Conservation (phyloP, 2,888 invertebrate genomes). For the Anorthoa munda region DNA sequence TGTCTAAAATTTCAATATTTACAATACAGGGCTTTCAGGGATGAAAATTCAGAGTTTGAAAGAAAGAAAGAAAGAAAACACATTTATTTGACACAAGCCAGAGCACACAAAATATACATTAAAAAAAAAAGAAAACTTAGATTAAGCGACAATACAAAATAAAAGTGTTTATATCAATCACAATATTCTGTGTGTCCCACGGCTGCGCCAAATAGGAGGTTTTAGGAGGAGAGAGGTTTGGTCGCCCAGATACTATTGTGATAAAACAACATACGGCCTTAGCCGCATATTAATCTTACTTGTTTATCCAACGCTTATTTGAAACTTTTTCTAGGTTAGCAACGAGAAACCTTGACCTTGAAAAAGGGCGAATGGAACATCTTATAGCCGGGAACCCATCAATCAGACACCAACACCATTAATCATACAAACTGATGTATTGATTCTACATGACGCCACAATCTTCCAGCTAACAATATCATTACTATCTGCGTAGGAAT, state of each 20-base stretch:
- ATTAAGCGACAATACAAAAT: too few relatives aligned
- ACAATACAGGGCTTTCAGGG: too few relatives aligned
- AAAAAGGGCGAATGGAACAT: constrained; percentile 49
- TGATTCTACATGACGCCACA: constrained; percentile 71
- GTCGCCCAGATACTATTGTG: not conserved
- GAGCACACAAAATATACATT: too few relatives aligned
- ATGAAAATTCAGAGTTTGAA: too few relatives aligned
- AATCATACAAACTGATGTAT: constrained; percentile 75
- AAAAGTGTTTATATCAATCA: too few relatives aligned
- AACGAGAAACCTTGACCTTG: constrained; percentile 60
- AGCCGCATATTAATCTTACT: not conserved
- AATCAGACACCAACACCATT: constrained; percentile 65
- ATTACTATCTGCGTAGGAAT: constrained; percentile 15
- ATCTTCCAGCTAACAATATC: constrained; percentile 58
- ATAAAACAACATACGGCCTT: not conserved
- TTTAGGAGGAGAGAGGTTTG: too few relatives aligned
- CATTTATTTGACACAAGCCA: too few relatives aligned
- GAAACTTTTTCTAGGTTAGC: constrained; percentile 22
- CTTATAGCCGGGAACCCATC: constrained; percentile 63
- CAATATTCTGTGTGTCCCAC: too few relatives aligned
- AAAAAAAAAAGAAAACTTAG: too few relatives aligned
- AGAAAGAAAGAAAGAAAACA: too few relatives aligned
- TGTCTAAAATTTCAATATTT: too few relatives aligned
- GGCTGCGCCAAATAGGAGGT: too few relatives aligned
- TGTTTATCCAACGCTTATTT: not conserved